Conservation (phyloP, 2,797 vertebrate species). For the Alcedo quadribrachys region DNA sequence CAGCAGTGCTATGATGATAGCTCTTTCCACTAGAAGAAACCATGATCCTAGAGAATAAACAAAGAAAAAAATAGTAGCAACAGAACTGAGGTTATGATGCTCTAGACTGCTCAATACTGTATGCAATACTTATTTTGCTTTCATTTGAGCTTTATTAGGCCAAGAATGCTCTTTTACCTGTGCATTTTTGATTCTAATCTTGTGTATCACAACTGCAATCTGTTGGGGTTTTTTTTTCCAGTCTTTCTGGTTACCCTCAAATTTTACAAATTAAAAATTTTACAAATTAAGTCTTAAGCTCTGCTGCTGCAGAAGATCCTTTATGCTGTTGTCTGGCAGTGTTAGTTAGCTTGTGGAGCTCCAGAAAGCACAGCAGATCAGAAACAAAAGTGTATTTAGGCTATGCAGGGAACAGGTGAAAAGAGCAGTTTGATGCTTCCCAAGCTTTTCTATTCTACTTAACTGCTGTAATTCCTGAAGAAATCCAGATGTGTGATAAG, state of each 20-base stretch:
- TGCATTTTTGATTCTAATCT: neutral
- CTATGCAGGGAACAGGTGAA: neutral
- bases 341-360: neutral
- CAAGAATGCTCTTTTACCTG: neutral
- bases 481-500: neutral
- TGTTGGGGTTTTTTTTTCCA: neutral
- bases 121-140: neutral
- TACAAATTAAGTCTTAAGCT: neutral
- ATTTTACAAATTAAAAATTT: neutral
- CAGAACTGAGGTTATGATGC: neutral
- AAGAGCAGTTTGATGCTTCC: neutral
- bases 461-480: neutral
- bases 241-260: neutral
- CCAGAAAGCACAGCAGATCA: neutral
- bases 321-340: neutral
- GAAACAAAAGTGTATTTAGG: neutral
- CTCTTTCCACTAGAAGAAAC: conserved; percentile 72
- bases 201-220: neutral
- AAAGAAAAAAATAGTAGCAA: conserved; percentile 25
- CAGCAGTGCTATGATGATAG: conserved; percentile 65
- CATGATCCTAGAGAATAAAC: conserved; percentile 65
- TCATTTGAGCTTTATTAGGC: neutral
- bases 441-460: neutral
- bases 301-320: neutral
- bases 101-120: neutral